Base-by-base conservation (phyloP, 2,888 invertebrate genomes). In the Xiphydria camelus region DNA sequence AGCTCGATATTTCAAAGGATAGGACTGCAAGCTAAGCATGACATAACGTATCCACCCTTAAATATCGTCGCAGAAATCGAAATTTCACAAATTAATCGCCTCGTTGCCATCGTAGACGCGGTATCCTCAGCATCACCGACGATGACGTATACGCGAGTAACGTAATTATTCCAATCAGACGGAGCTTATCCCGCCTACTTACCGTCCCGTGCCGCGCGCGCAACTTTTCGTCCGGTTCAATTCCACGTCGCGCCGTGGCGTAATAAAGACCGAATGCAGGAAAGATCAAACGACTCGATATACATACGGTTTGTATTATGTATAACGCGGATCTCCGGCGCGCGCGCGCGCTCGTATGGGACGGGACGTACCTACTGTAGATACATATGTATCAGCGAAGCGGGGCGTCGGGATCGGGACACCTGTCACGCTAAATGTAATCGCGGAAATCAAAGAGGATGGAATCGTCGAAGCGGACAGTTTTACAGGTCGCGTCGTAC, bases 381-480 rank as follows among this genome's bases (percentile, higher is more conserved):
- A 14, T 14, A 12, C 15, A 5, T 29, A 12, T 29, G 29, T 29
- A 29, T 29, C n/a, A n/a, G n/a, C n/a, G n/a, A n/a, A n/a, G n/a
- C n/a, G n/a, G n/a, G 15, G 12, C 19, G 21, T 44, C 25, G 25
- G 34, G 32, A 37, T 36, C 32, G 41, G 48, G 43, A 55, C 69
- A 72, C 71, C 67, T 69, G 71, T 71, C 72, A 63, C 62, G 61
- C 57, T 64, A 53, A 70, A 67, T 68, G 66, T 67, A 70, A 70
- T 73, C 69, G 62, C 50, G 60, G 54, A 67, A 72, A 70, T 72
- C 67, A 73, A 71, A 71, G 70, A 58, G 62, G 47, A 29, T 38
- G 55, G 52, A 57, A 31, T 49, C 61, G 45, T 37, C 59, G 58
- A 47, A 40, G 57, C 60, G 63, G 56, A 41, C 41, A 54, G 47